Base-by-base conservation (phyloP, 2,888 invertebrate species). In the Acleris emargana region DNA sequence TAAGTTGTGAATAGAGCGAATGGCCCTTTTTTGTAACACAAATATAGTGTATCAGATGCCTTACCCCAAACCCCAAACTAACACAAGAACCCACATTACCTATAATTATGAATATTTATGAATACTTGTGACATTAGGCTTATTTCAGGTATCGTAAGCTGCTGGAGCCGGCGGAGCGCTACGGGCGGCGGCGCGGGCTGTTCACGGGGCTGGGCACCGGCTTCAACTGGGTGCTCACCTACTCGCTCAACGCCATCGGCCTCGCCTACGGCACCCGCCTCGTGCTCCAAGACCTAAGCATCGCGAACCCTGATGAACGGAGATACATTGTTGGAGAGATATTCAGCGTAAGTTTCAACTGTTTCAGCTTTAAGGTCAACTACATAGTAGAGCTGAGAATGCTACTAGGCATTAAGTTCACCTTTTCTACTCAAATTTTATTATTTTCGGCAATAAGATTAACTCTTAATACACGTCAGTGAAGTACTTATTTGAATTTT, bases 211-310 rank as follows among this genome's bases (percentile, higher is more conserved):
- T 96, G 0, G 96, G 96, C 0, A 94, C 94, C 11, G 96, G 95
- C 0, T 86, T 95, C 42, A 95, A 96, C 93, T 96, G 96, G 96
- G 93, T 96, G 22, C 93, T 96, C 43, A 95, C 96, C 6, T 97
- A 96, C 78, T 90, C 94, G 16, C 94, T 95, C 68, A 96, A 96
- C 77, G 95, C 96, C 1, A 86, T 97, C 20, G 95, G 96, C 3
- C 95, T 97, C 77, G 95, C 96, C 89, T 97, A 96, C 80, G 97
- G 97, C 0, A 94, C 96, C 0, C 88, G 94, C 60, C 88, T 97
- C 9, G 95, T 96, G 18, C 78, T 96, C 20, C 88, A 92, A 0
- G 95, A 95, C 75, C 93, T 94, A 9, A 86, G 93, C 16, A 88
- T 93, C 25, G 92, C 93, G 0, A 82, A 89, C 4, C 42, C 64